Evolutionary conservation across 2,113 vertebrate genomes (phyloP).

Genomic region (Pogonocichla stellata): DNA sequence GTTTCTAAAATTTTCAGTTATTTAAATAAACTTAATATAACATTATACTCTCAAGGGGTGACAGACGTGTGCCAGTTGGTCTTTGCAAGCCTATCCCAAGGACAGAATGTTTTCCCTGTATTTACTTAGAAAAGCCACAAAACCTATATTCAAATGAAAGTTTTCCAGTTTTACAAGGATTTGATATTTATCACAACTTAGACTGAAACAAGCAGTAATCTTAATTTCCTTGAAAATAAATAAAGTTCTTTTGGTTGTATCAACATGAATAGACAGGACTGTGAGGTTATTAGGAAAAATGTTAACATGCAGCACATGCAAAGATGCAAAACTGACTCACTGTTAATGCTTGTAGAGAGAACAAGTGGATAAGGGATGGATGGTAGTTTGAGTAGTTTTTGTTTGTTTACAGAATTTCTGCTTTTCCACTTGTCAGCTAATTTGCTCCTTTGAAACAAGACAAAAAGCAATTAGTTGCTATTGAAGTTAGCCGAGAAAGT

Average conservation of each 20-base stretch:
- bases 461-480: background rate
- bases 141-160: background rate
- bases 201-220: background rate
- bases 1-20: background rate
- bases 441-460: background rate
- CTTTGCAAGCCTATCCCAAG: background rate
- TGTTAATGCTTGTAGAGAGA: background rate
- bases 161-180: background rate
- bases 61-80: rapidly evolving
- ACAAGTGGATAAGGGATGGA: background rate
- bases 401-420: background rate
- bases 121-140: background rate
- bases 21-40: background rate
- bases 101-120: background rate
- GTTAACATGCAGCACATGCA: background rate
- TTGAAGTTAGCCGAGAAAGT: background rate
- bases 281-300: background rate
- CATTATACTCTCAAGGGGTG: background rate
- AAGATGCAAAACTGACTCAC: background rate
- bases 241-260: background rate
- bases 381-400: background rate
- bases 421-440: background rate
- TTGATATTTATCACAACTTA: background rate
- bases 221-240: background rate
- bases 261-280: background rate